These are phyloP conservation scores for Erynnis tages DNA, from an alignment of 2,888 invertebrate species.

Conservation along the genomic window DNA sequence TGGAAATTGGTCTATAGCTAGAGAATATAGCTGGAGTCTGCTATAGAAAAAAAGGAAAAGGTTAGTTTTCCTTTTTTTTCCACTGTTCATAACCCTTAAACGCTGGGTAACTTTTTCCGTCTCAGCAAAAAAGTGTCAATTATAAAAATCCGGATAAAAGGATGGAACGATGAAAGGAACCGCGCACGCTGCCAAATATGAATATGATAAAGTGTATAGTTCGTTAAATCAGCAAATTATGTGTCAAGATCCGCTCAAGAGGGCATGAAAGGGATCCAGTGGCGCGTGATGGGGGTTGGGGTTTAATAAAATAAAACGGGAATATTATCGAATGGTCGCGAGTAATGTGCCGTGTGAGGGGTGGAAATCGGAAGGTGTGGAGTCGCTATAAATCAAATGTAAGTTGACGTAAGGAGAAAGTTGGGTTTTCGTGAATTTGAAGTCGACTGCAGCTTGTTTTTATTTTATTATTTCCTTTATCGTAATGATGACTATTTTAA, in stretches of 20 bases:
- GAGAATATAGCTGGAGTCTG: too few species aligned
- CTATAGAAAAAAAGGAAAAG: too few species aligned
- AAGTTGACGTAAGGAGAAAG: too few species aligned
- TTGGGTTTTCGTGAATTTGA: too few species aligned
- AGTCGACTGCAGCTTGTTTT: too few species aligned
- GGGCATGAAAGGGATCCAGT: conserved; percentile 50
- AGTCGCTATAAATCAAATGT: conserved; percentile 35
- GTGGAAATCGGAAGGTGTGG: conserved; percentile 35
- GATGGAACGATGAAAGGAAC: neutral
- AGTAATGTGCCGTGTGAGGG: conserved; percentile 62
- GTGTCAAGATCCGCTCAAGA: conserved; percentile 61
- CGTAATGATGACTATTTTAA: too few species aligned
- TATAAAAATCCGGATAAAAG: neutral
- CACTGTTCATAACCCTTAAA: too few species aligned
- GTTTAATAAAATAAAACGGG: conserved; percentile 72
- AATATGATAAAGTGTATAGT: conserved; percentile 19
- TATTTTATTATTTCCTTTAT: too few species aligned
- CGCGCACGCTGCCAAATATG: conserved; percentile 1
- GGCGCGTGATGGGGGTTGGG: conserved; percentile 50
- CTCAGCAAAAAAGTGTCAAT: too few species aligned
- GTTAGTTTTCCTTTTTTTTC: too few species aligned
- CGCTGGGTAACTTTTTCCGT: neutral
- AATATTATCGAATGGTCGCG: conserved; percentile 66
- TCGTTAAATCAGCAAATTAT: conserved; percentile 64
- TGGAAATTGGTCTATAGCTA: too few species aligned